Conservation (phyloP, 2,113 vertebrate species). For the Podilymbus podiceps region DNA sequence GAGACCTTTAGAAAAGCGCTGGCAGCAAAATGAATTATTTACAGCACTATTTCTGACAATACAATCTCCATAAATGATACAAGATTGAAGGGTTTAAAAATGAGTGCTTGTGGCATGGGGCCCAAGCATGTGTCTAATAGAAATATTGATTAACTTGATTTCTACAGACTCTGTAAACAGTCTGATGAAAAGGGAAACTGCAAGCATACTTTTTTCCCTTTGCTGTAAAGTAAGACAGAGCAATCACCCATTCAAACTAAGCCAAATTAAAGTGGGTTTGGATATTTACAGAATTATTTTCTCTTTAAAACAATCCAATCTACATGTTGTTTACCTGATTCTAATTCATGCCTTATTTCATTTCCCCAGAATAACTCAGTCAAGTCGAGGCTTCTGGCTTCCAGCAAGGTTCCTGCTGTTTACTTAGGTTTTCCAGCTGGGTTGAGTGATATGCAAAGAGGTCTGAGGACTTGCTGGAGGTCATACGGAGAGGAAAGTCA, state of each 20-base stretch:
- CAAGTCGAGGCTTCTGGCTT: slow-evolving; percentile 18
- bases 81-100: slow-evolving; percentile 62
- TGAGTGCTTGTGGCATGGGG: slow-evolving; percentile 34
- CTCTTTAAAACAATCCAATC: slow-evolving; percentile 1
- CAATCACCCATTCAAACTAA: neutral
- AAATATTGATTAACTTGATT: slow-evolving; percentile 49
- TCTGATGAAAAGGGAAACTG: slow-evolving; percentile 7
- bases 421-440: slow-evolving; percentile 58
- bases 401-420: slow-evolving; percentile 52
- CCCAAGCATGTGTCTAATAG: slow-evolving; percentile 25
- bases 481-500: slow-evolving; percentile 32
- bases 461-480: slow-evolving; percentile 47
- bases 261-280: neutral
- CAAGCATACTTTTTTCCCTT: neutral
- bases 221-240: neutral
- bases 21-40: slow-evolving; percentile 67
- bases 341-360: neutral
- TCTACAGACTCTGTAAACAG: slow-evolving; percentile 45
- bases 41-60: slow-evolving; percentile 63
- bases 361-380: slow-evolving; percentile 18
- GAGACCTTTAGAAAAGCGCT: slow-evolving; percentile 62
- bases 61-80: slow-evolving; percentile 65
- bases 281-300: neutral
- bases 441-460: slow-evolving; percentile 40
- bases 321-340: neutral